Conservation (phyloP, 1,140 invertebrate genomes). For the Hylyphantes graminicola region DNA sequence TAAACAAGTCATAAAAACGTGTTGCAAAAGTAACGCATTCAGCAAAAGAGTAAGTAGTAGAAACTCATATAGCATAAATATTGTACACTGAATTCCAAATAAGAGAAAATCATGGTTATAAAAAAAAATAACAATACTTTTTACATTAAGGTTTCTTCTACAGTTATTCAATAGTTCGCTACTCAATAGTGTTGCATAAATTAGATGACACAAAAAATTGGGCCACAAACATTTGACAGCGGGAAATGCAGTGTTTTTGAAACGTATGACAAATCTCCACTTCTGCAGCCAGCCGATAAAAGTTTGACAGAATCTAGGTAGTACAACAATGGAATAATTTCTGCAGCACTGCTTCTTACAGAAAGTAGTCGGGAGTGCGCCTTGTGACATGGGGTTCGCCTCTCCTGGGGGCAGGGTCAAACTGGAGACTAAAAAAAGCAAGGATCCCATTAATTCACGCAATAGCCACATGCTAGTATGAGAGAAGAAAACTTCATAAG, state of each 20-base stretch:
- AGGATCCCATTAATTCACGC: not conserved
- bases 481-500: not conserved
- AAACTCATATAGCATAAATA: slow-evolving; percentile 34
- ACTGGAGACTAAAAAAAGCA: slow-evolving; percentile 87
- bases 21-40: not conserved
- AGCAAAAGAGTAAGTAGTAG: slow-evolving; percentile 16
- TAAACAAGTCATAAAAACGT: slow-evolving; percentile 1
- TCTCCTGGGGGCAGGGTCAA: slow-evolving; percentile 98
- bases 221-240: slow-evolving; percentile 51
- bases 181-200: slow-evolving; percentile 13
- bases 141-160: slow-evolving; percentile 38
- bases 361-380: slow-evolving; percentile 99
- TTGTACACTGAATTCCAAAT: slow-evolving; percentile 24
- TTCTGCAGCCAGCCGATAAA: slow-evolving; percentile 42
- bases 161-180: slow-evolving; percentile 35
- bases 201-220: slow-evolving; percentile 50
- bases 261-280: slow-evolving; percentile 43
- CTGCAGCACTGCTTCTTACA: slow-evolving; percentile 74
- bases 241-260: slow-evolving; percentile 32
- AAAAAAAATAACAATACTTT: slow-evolving; percentile 31
- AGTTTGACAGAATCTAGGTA: slow-evolving; percentile 49
- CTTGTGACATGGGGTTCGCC: slow-evolving; percentile 99
- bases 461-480: not conserved
- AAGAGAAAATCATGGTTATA: slow-evolving; percentile 33
- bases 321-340: slow-evolving; percentile 44